These are phyloP conservation scores for Charina bottae DNA, from an alignment of 2,113 vertebrate species.

Conservation along the genomic window DNA sequence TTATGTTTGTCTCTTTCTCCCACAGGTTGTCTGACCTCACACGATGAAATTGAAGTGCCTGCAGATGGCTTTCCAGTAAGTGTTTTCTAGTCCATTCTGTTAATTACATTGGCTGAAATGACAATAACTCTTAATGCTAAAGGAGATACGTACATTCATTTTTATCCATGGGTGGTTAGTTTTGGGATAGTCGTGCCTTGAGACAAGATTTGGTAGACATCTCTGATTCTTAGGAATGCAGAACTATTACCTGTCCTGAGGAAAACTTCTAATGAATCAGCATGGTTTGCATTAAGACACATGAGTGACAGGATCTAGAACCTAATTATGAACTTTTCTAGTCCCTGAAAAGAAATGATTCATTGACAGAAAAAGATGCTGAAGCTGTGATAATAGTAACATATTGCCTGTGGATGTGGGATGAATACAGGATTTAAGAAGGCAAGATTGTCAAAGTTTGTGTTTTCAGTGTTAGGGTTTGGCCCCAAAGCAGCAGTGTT, in stretches of 20 bases:
- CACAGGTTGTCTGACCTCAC: constrained; percentile 80
- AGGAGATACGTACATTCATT: not conserved
- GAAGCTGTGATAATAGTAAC: not conserved
- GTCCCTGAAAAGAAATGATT: not conserved
- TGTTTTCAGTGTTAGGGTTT: not conserved
- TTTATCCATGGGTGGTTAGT: not conserved
- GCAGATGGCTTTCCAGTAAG: constrained; percentile 90
- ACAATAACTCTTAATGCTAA: not conserved
- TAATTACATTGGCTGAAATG: constrained; percentile 19
- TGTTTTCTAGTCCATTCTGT: constrained; percentile 42
- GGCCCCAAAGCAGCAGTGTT: not conserved
- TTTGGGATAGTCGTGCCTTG: not conserved
- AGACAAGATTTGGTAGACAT: not conserved
- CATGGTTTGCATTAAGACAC: not conserved
- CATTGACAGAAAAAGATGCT: not conserved
- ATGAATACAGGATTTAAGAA: not conserved
- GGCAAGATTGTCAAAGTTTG: not conserved
- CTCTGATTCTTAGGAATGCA: not conserved
- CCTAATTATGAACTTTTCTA: not conserved
- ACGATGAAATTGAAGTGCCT: constrained; percentile 81
- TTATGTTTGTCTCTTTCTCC: not conserved
- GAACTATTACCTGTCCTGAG: not conserved
- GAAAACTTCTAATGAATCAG: not conserved
- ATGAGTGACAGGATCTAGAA: not conserved
- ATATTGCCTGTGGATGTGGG: not conserved